phyloP scores from a whole-genome alignment of 1,140 invertebrate species.

The Calycopis cecrops region DNA sequence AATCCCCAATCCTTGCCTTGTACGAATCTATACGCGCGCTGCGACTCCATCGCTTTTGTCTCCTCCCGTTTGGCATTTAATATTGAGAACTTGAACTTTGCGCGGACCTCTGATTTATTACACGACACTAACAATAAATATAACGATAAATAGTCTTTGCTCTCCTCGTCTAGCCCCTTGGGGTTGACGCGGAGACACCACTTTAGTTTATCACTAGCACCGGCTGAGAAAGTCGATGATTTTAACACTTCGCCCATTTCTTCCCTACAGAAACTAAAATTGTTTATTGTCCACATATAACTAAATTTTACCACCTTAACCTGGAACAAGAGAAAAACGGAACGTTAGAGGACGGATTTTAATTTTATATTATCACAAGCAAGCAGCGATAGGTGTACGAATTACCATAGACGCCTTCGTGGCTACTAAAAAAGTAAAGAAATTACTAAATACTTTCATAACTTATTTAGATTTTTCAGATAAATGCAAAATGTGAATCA shows the following conservation, averaged over 20 bases:
- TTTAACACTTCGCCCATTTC: slow-evolving; percentile 99
- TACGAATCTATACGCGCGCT: slow-evolving; percentile 96
- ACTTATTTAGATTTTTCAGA: no score
- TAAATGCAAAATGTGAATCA: no score
- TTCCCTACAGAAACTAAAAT: slow-evolving; percentile 99
- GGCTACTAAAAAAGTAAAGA: no score
- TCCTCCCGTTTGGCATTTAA: slow-evolving; percentile 99
- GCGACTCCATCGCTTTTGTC: slow-evolving; percentile 98
- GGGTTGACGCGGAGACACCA: slow-evolving; percentile 99
- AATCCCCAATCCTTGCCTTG: slow-evolving; percentile 99
- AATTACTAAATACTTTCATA: no score
- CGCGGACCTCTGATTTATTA: slow-evolving; percentile 99
- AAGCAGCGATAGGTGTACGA: no score
- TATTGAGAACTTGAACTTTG: slow-evolving; percentile 99
- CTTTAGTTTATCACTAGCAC: slow-evolving; percentile 99
- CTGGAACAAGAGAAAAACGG: slow-evolving; percentile 77
- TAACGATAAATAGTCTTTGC: slow-evolving; percentile 99
- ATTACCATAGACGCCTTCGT: no score
- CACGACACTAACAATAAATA: slow-evolving; percentile 99
- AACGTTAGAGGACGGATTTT: no score
- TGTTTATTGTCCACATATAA: slow-evolving; percentile 99
- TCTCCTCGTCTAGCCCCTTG: slow-evolving; percentile 99
- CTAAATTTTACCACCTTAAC: slow-evolving; percentile 99
- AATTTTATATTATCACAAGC: no score
- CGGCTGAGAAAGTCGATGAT: slow-evolving; percentile 99